phyloP scores from a whole-genome alignment of 2,797 vertebrate species.

The Chloroceryle inda region DNA sequence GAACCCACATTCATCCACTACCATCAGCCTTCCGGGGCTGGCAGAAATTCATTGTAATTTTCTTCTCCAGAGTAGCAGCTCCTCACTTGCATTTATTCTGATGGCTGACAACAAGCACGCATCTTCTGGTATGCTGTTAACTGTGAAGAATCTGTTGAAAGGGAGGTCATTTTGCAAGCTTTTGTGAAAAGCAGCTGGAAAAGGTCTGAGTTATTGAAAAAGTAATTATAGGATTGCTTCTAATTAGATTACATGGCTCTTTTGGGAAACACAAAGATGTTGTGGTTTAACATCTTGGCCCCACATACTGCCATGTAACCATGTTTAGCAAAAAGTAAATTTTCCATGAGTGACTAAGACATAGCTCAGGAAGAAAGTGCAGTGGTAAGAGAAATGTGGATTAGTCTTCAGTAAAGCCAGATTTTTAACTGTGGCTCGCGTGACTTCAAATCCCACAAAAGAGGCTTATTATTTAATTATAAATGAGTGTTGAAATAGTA shows the following conservation, averaged over 20 bases:
- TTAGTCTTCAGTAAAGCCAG: background rate
- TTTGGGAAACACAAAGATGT: background rate
- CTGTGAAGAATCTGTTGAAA: background rate
- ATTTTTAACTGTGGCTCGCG: conserved; percentile 9
- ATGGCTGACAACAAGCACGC: background rate
- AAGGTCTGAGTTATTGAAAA: conserved; percentile 17
- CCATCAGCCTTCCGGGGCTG: background rate
- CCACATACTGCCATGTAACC: background rate
- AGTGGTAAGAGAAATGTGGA: background rate
- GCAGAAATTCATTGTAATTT: background rate
- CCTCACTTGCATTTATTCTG: background rate
- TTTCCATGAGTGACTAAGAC: background rate
- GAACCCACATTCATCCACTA: background rate
- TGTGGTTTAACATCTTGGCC: conserved; percentile 32
- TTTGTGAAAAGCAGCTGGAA: background rate
- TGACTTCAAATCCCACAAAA: background rate
- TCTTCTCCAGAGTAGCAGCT: background rate
- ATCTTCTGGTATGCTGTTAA: background rate
- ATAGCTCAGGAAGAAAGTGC: background rate
- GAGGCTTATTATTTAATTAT: conserved; percentile 8
- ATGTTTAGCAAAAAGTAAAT: background rate
- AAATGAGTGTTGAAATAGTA: background rate
- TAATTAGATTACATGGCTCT: conserved; percentile 15
- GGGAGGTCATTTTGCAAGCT: background rate
- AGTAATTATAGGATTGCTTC: conserved; percentile 27